A percentile compares a stretch with the other conserved stretches of the same genome.
Conservation (phyloP, 2,888 invertebrate genomes). For the Cheilosia vernalis region DNA sequence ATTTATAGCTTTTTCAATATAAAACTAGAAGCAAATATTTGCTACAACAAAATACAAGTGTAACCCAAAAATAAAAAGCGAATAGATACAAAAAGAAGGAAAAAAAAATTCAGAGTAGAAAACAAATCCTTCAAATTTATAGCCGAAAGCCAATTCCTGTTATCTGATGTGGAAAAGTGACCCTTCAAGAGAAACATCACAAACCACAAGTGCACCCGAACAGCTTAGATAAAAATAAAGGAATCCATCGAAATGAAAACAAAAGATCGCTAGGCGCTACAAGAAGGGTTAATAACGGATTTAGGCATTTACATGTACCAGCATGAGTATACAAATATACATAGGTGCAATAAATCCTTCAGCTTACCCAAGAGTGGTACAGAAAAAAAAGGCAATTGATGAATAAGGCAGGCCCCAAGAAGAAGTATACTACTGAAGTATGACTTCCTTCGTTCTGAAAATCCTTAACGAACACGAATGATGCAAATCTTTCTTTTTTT, state of each 20-base stretch:
- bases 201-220: conserved; percentile 27
- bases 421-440: conserved; percentile 9
- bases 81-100: background rate
- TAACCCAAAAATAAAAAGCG: conserved; percentile 1
- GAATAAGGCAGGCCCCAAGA: conserved; percentile 3
- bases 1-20: conserved; percentile 31
- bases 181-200: conserved; percentile 31
- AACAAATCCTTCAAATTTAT: conserved; percentile 36
- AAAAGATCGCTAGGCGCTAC: background rate
- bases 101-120: background rate
- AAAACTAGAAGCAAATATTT: conserved; percentile 17
- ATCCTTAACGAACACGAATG: background rate
- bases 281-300: conserved; percentile 11
- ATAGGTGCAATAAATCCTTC: background rate
- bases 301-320: background rate
- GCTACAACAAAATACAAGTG: conserved; percentile 6
- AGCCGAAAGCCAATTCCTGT: conserved; percentile 40
- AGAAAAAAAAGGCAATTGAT: background rate
- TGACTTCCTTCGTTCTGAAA: background rate
- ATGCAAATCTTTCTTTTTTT: background rate
- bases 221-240: conserved; percentile 20
- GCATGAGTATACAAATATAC: background rate
- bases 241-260: conserved; percentile 8
- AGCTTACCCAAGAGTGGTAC: background rate
- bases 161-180: conserved; percentile 38